phyloP scores from a whole-genome alignment of 2,888 invertebrate species.

The Chironomus riparius region DNA sequence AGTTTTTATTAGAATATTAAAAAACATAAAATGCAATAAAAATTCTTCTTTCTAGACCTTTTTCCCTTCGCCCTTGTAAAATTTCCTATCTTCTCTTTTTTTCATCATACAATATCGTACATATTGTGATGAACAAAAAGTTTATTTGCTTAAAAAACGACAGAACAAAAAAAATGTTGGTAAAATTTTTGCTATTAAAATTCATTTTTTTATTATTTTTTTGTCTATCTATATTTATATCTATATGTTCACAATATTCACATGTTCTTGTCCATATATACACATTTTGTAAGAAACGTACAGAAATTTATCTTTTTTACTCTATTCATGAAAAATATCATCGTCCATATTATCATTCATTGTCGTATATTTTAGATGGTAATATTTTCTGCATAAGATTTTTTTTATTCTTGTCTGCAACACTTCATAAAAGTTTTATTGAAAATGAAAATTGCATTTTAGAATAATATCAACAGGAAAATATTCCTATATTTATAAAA shows the following conservation, averaged over 20 bases:
- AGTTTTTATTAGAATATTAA: constrained; percentile 22
- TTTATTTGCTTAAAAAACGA: neutral
- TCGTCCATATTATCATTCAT: too few relatives aligned
- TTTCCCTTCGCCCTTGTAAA: neutral
- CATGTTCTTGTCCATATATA: neutral
- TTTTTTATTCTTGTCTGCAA: too few relatives aligned
- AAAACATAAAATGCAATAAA: constrained; percentile 20
- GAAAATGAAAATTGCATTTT: too few relatives aligned
- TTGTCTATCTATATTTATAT: neutral
- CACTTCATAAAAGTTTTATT: too few relatives aligned
- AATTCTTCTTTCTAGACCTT: neutral
- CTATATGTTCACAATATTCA: neutral
- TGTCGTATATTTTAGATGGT: too few relatives aligned
- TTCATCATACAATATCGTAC: neutral
- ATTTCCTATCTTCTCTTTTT: too few relatives aligned
- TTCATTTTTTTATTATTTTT: neutral
- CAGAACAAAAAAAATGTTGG: neutral
- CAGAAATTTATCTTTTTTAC: too few relatives aligned
- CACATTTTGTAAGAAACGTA: neutral
- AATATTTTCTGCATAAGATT: too few relatives aligned
- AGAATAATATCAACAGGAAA: too few relatives aligned
- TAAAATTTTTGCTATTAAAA: neutral
- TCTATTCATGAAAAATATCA: too few relatives aligned
- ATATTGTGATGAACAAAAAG: neutral
- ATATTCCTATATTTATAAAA: too few relatives aligned